These are phyloP conservation scores for Melanotaenia duboulayi DNA, from an alignment of 2,113 vertebrate species.

Conservation along the genomic window DNA sequence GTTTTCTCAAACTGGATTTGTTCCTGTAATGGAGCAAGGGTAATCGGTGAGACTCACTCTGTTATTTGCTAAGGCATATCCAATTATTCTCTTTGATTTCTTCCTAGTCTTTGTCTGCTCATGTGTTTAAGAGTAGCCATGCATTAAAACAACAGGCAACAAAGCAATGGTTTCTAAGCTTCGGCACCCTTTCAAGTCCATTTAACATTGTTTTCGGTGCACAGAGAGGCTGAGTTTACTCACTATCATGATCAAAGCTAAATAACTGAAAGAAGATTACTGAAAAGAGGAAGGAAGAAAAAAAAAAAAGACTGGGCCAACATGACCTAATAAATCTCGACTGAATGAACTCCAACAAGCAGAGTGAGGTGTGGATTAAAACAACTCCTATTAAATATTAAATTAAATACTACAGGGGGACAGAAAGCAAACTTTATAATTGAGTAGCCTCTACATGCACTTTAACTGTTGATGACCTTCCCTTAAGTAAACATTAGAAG, in stretches of 20 bases:
- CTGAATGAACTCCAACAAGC: constrained; percentile 39
- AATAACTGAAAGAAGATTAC: constrained; percentile 22
- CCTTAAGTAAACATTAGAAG: too few relatives aligned
- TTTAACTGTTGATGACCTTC: too few relatives aligned
- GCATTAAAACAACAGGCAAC: constrained; percentile 13
- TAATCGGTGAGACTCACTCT: constrained; percentile 15
- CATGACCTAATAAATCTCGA: constrained; percentile 10
- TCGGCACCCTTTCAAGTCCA: constrained; percentile 29
- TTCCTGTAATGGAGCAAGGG: constrained; percentile 2
- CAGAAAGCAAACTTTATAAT: constrained; percentile 1
- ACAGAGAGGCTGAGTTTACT: constrained; percentile 33
- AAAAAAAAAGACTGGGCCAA: background rate
- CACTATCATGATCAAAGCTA: constrained; percentile 38
- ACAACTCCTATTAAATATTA: too few relatives aligned
- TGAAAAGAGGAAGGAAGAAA: background rate
- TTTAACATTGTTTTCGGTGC: constrained; percentile 39
- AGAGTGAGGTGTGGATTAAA: constrained; percentile 15
- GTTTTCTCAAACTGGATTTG: constrained; percentile 17
- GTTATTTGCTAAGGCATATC: constrained; percentile 42
- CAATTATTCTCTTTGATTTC: constrained; percentile 44
- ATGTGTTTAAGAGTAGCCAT: constrained; percentile 18
- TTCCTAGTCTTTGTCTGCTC: background rate
- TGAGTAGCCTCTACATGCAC: background rate
- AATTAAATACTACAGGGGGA: too few relatives aligned
- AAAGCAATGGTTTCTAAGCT: constrained; percentile 24